phyloP scores from a whole-genome alignment of 2,888 invertebrate genomes.

The Luperina testacea region DNA sequence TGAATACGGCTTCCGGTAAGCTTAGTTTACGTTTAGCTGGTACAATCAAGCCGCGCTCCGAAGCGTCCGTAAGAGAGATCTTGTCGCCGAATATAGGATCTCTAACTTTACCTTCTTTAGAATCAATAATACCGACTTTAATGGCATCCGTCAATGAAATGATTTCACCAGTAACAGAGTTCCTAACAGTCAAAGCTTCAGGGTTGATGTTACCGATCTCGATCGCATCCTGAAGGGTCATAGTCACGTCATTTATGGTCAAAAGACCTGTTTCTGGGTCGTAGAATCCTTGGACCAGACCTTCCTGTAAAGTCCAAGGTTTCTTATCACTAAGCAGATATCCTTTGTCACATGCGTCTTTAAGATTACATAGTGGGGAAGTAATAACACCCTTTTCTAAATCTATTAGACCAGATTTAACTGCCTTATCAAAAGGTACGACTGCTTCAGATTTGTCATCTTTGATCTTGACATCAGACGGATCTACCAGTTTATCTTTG shows the following conservation, averaged over 20 bases:
- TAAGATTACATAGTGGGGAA: constrained; percentile 92
- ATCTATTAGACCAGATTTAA: constrained; percentile 92
- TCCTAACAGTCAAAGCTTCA: constrained; percentile 94
- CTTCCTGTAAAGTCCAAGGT: constrained; percentile 95
- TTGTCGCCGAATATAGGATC: constrained; percentile 94
- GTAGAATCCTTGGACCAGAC: constrained; percentile 94
- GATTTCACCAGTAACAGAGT: constrained; percentile 94
- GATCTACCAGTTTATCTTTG: constrained; percentile 92
- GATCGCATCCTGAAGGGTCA: constrained; percentile 94
- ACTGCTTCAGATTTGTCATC: constrained; percentile 92
- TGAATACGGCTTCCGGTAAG: constrained; percentile 96
- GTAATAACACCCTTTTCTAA: constrained; percentile 92
- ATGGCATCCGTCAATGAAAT: constrained; percentile 95
- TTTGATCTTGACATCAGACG: constrained; percentile 92
- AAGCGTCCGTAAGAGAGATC: constrained; percentile 95
- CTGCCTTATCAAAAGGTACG: constrained; percentile 92
- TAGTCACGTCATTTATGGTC: constrained; percentile 92
- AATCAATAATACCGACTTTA: constrained; percentile 93
- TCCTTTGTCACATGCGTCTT: constrained; percentile 95
- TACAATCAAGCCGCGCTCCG: constrained; percentile 94
- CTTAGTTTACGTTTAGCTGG: constrained; percentile 95
- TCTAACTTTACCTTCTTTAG: constrained; percentile 93
- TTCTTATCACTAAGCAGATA: constrained; percentile 94
- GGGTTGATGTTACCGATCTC: constrained; percentile 93
- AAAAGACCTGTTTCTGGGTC: constrained; percentile 93